These are phyloP conservation scores for Pyrocoelia pectoralis DNA, from an alignment of 2,888 invertebrate species.

Conservation along the genomic window DNA sequence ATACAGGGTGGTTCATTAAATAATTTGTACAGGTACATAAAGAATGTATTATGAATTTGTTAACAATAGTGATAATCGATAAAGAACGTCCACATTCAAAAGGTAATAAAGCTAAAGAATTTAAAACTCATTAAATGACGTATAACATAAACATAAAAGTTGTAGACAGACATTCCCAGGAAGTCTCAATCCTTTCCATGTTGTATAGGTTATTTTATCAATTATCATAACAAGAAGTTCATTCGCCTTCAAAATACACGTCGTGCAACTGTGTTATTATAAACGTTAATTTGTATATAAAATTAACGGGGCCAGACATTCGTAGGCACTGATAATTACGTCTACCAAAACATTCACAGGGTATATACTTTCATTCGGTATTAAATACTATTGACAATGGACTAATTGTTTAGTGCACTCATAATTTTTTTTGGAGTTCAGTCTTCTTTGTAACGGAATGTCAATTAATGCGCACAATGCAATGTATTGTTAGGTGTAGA, in stretches of 20 bases:
- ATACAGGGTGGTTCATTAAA: too few species aligned
- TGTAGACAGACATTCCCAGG: not conserved
- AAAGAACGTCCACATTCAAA: too few species aligned
- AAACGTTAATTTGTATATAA: not conserved
- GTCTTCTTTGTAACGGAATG: too few species aligned
- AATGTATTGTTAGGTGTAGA: too few species aligned
- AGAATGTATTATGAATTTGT: too few species aligned
- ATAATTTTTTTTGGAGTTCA: too few species aligned
- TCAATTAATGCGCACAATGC: too few species aligned
- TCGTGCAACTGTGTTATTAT: not conserved
- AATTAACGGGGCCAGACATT: constrained; percentile 3
- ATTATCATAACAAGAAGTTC: constrained; percentile 10
- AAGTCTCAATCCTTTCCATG: not conserved
- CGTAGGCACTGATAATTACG: not conserved
- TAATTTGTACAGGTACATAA: too few species aligned
- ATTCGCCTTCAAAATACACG: constrained; percentile 4
- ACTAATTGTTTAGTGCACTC: not conserved
- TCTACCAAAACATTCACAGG: not conserved
- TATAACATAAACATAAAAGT: not conserved
- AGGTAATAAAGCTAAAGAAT: not conserved
- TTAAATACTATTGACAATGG: not conserved
- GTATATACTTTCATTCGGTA: not conserved
- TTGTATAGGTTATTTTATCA: not conserved
- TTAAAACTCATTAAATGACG: not conserved
- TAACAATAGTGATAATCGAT: too few species aligned